phyloP scores from a whole-genome alignment of 2,888 invertebrate genomes.

The Drosophila demipolita region DNA sequence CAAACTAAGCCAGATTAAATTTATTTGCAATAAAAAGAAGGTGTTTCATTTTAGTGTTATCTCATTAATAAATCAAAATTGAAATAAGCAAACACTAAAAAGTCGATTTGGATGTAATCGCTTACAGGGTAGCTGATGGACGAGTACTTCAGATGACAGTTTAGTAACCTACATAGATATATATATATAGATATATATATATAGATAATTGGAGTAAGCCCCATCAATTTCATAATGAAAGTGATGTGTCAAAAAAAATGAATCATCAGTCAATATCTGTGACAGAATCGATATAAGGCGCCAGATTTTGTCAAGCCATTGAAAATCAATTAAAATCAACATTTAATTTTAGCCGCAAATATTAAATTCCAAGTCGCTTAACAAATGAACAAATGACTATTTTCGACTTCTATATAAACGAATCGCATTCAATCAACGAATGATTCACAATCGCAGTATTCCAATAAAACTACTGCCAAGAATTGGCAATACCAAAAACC shows the following conservation, averaged over 20 bases:
- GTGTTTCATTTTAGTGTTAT: neutral
- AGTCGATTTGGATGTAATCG: neutral
- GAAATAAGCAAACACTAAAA: neutral
- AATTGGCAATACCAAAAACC: constrained; percentile 51
- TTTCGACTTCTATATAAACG: neutral
- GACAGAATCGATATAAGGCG: constrained; percentile 40
- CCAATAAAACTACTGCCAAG: constrained; percentile 63
- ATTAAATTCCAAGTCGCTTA: neutral
- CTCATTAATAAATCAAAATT: constrained; percentile 4
- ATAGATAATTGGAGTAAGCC: constrained; percentile 26
- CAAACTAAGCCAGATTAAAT: neutral
- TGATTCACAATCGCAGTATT: constrained; percentile 52
- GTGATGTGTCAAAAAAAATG: constrained; percentile 45
- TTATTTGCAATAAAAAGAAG: neutral
- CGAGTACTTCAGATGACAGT: neutral
- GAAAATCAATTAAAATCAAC: constrained; percentile 35
- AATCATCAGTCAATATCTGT: constrained; percentile 46
- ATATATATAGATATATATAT: constrained; percentile 10
- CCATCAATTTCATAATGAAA: constrained; percentile 50
- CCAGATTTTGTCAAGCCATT: constrained; percentile 43
- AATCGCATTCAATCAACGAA: constrained; percentile 27
- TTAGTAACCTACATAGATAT: constrained; percentile 23
- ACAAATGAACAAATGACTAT: neutral
- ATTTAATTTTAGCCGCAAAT: constrained; percentile 13
- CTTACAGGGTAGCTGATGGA: constrained; percentile 25